These are phyloP conservation scores for Drosophila picticornis DNA, from an alignment of 2,888 invertebrate genomes.

Conservation along the genomic window DNA sequence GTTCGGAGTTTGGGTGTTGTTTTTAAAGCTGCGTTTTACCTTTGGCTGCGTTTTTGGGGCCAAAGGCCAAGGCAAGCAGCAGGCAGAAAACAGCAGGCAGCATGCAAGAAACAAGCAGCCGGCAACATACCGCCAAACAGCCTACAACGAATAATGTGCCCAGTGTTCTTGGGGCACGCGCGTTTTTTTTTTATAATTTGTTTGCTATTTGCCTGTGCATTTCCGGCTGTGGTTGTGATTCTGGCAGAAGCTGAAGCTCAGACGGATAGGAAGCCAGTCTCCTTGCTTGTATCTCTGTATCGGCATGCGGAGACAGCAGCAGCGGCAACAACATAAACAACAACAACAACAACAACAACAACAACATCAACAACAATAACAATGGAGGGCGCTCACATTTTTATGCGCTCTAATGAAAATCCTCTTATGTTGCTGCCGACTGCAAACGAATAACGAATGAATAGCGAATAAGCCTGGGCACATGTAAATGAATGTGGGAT, in stretches of 20 bases:
- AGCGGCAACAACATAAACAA: slow-evolving; percentile 9
- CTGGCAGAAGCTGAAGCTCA: slow-evolving; percentile 1
- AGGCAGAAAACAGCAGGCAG: not conserved
- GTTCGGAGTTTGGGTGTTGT: slow-evolving; percentile 6
- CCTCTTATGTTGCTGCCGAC: slow-evolving; percentile 67
- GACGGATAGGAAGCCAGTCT: slow-evolving; percentile 8
- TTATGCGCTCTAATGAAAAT: slow-evolving; percentile 79
- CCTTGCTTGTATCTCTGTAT: slow-evolving; percentile 47
- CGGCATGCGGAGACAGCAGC: slow-evolving; percentile 57
- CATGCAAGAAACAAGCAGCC: not conserved
- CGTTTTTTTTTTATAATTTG: slow-evolving; percentile 11
- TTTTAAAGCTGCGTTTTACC: slow-evolving; percentile 47
- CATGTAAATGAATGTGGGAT: slow-evolving; percentile 19
- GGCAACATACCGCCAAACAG: slow-evolving; percentile 1
- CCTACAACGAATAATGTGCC: slow-evolving; percentile 30
- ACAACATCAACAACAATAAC: slow-evolving; percentile 22
- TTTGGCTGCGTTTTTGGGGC: slow-evolving; percentile 50
- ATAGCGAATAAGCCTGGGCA: slow-evolving; percentile 16
- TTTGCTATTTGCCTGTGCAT: slow-evolving; percentile 40
- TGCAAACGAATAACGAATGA: slow-evolving; percentile 23
- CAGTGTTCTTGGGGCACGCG: slow-evolving; percentile 64
- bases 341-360: too few species aligned
- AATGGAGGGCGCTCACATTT: slow-evolving; percentile 38
- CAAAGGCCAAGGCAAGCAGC: slow-evolving; percentile 62
- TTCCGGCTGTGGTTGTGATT: slow-evolving; percentile 52